phyloP scores from a whole-genome alignment of 2,888 invertebrate genomes.

The Hyposoter didymator region DNA sequence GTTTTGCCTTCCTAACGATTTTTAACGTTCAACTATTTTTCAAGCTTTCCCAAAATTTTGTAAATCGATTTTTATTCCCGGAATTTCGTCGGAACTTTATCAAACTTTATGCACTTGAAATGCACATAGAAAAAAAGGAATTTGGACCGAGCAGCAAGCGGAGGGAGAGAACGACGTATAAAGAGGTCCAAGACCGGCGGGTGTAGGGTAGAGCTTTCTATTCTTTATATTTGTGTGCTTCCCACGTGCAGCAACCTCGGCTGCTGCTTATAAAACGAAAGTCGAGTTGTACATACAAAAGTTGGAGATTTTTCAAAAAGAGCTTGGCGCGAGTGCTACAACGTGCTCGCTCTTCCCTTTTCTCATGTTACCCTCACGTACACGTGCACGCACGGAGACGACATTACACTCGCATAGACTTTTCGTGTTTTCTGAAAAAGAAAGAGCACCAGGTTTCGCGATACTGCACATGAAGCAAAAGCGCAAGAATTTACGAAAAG shows the following conservation, averaged over 20 bases:
- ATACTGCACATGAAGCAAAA: constrained; percentile 47
- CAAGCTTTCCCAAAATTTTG: too few relatives aligned
- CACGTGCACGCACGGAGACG: neutral
- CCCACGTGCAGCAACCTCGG: constrained; percentile 16
- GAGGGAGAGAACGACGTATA: neutral
- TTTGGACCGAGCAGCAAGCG: too few relatives aligned
- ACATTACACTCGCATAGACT: constrained; percentile 33
- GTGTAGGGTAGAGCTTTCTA: constrained; percentile 4
- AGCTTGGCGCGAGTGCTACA: constrained; percentile 46
- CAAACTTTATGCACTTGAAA: neutral
- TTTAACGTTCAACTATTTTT: too few relatives aligned
- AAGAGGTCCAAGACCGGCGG: neutral
- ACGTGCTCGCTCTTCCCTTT: constrained; percentile 44
- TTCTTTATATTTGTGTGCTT: constrained; percentile 56
- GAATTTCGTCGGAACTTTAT: too few relatives aligned
- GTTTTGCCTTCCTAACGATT: too few relatives aligned
- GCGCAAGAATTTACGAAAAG: neutral
- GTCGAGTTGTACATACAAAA: constrained; percentile 59
- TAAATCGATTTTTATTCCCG: too few relatives aligned
- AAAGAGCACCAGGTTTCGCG: constrained; percentile 17
- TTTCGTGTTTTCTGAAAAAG: constrained; percentile 44
- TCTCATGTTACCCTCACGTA: constrained; percentile 16
- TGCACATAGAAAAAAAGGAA: neutral
- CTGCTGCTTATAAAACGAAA: constrained; percentile 52
- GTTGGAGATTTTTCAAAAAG: constrained; percentile 62